Conservation (phyloP, 2,797 vertebrate genomes). For the Phyllotis vaccarum region DNA sequence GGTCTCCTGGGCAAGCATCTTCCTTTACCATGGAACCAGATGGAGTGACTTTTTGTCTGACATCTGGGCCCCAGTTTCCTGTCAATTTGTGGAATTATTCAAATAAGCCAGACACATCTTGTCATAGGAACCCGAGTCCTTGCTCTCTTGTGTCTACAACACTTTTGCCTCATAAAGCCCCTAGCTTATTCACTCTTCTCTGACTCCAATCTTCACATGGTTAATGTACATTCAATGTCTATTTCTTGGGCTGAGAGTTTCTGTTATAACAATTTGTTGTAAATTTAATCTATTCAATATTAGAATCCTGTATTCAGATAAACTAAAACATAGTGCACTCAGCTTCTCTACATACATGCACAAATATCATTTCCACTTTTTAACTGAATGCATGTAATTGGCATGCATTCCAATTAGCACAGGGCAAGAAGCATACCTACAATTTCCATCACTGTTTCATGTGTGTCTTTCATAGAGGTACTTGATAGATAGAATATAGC, state of each 20-base stretch:
- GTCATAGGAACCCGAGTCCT: neutral
- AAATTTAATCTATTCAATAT: neutral
- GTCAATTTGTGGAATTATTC: neutral
- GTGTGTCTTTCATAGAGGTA: neutral
- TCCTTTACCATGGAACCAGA: neutral
- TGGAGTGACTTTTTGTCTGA: neutral
- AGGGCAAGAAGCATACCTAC: neutral
- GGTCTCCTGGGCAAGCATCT: neutral
- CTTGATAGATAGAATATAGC: neutral
- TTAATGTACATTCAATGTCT: neutral
- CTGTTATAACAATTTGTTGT: neutral
- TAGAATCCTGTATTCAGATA: neutral
- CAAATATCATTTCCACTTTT: no score
- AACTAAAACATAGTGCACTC: neutral
- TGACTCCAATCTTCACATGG: neutral
- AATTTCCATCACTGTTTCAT: neutral
- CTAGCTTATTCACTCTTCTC: neutral
- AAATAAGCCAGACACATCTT: neutral
- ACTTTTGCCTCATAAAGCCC: fast-evolving
- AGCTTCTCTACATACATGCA: neutral
- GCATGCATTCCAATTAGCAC: neutral
- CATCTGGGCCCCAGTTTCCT: neutral
- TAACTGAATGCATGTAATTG: neutral
- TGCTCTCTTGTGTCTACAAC: neutral
- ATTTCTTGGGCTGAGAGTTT: neutral